These are phyloP conservation scores for Tor tambroides DNA, from an alignment of 2,113 vertebrate species.

Conservation along the genomic window DNA sequence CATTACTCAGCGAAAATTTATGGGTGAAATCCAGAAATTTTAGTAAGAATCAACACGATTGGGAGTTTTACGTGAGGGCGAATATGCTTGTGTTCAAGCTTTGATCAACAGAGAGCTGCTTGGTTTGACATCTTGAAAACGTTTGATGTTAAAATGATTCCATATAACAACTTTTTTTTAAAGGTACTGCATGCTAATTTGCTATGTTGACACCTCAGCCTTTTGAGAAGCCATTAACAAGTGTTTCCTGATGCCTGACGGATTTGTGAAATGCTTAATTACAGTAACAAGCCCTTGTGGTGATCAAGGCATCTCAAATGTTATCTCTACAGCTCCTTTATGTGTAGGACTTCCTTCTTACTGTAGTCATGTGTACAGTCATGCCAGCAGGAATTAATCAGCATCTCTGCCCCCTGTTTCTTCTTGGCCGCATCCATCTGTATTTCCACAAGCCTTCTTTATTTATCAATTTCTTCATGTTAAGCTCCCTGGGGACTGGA, in stretches of 20 bases:
- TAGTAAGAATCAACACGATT: no score
- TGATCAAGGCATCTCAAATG: conserved; percentile 13
- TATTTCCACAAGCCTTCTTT: conserved; percentile 70
- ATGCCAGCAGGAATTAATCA: conserved; percentile 56
- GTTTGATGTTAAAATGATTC: not conserved
- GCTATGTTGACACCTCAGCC: not conserved
- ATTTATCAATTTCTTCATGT: conserved; percentile 78
- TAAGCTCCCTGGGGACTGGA: conserved; percentile 72
- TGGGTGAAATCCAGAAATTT: no score
- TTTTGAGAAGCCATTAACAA: not conserved
- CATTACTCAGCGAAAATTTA: no score
- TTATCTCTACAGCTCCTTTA: conserved; percentile 44
- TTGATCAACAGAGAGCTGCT: not conserved
- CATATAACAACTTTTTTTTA: not conserved
- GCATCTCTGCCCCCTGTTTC: conserved; percentile 42
- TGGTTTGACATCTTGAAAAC: no score
- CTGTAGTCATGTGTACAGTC: conserved; percentile 40
- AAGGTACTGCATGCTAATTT: not conserved
- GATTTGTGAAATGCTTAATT: conserved; percentile 12
- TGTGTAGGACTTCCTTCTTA: not conserved
- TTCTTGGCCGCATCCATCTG: conserved; percentile 63
- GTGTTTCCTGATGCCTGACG: conserved; percentile 5
- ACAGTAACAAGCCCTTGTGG: not conserved
- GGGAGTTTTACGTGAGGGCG: no score
- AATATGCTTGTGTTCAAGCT: not conserved